phyloP scores from a whole-genome alignment of 2,888 invertebrate species.

The Volucella zonaria region DNA sequence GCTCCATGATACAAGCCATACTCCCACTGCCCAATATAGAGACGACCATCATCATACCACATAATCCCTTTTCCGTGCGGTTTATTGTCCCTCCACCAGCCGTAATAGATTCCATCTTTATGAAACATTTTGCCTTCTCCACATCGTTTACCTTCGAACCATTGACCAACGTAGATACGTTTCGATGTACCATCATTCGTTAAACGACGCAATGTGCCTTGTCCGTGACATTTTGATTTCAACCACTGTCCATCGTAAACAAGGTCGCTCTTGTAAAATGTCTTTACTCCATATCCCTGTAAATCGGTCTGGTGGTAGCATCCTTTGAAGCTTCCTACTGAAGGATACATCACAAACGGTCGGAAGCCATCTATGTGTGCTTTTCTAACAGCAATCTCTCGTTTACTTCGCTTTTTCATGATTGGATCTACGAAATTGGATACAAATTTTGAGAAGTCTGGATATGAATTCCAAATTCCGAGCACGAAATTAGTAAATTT shows the following conservation, averaged over 20 bases:
- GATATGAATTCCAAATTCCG: neutral
- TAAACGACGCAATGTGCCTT: constrained; percentile 78
- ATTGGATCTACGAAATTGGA: neutral
- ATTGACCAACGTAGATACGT: constrained; percentile 79
- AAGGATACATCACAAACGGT: constrained; percentile 49
- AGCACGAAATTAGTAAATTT: constrained; percentile 18
- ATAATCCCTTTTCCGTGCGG: constrained; percentile 80
- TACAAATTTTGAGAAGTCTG: neutral
- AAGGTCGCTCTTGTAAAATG: constrained; percentile 75
- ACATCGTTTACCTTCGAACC: constrained; percentile 79
- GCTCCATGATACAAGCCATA: constrained; percentile 78
- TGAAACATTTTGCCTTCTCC: constrained; percentile 81
- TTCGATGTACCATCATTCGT: constrained; percentile 76
- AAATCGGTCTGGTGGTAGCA: constrained; percentile 77
- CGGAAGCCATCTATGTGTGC: constrained; percentile 61
- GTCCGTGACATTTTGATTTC: constrained; percentile 78
- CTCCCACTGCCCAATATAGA: constrained; percentile 81
- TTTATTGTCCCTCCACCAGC: constrained; percentile 79
- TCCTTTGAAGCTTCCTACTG: constrained; percentile 77
- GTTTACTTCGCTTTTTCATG: constrained; percentile 48
- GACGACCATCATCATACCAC: constrained; percentile 79
- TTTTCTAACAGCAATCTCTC: constrained; percentile 35
- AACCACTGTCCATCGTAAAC: constrained; percentile 81
- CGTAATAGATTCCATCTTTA: constrained; percentile 79
- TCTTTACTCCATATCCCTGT: constrained; percentile 78